phyloP scores from a whole-genome alignment of 2,888 invertebrate genomes.

The Adineta ricciae region DNA sequence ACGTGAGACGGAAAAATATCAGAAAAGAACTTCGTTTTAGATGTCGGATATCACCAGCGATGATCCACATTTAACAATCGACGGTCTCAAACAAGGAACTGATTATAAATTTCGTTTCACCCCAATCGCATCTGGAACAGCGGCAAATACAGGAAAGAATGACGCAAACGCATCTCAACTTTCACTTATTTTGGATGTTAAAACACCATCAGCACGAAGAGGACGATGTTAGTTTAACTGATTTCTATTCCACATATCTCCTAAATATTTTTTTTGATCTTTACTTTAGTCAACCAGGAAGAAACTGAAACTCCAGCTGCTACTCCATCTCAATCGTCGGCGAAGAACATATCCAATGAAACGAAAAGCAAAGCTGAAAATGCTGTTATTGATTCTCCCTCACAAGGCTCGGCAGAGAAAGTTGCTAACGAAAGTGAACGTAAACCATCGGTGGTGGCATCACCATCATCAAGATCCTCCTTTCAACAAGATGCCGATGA shows the following conservation, averaged over 20 bases:
- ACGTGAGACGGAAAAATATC: neutral
- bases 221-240: neutral
- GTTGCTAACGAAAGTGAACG: no score
- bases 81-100: neutral
- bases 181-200: neutral
- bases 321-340: no score
- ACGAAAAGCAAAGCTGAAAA: no score
- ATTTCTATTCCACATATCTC: no score
- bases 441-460: no score
- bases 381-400: no score
- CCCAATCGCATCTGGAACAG: neutral
- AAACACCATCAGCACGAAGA: neutral
- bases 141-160: neutral
- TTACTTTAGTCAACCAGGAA: no score
- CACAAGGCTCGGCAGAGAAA: no score
- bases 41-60: neutral
- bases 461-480: no score
- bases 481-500: neutral
- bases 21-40: neutral
- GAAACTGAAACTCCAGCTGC: no score
- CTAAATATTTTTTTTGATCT: no score
- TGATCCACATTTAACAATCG: neutral
- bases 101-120: slow-evolving; percentile 19
- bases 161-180: neutral
- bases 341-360: no score